Percentiles rank a stretch among this genome's conserved stretches.
These are phyloP conservation scores for Epinotia brunnichana DNA, from an alignment of 2,888 invertebrate species.

Conservation along the genomic window DNA sequence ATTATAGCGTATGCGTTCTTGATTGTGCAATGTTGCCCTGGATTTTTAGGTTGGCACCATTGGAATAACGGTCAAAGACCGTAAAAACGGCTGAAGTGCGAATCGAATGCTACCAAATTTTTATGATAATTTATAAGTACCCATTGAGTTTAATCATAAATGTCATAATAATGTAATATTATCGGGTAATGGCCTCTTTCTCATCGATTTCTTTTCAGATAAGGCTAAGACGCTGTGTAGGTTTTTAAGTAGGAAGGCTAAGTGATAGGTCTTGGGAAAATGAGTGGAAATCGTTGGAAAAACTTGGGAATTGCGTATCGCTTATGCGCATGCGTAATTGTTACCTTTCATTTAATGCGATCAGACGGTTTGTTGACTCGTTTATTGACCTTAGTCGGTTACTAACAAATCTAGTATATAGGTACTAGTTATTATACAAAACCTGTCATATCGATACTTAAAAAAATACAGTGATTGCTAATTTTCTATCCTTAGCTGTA, in stretches of 20 bases:
- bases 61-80: constrained; percentile 26
- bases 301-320: constrained; percentile 58
- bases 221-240: constrained; percentile 29
- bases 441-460: too few relatives aligned
- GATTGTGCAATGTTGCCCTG: constrained; percentile 45
- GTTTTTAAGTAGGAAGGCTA: constrained; percentile 57
- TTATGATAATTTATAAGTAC: constrained; percentile 18
- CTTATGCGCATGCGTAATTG: constrained; percentile 58
- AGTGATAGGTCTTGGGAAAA: constrained; percentile 57
- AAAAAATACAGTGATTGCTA: too few relatives aligned
- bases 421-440: too few relatives aligned
- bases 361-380: constrained; percentile 58
- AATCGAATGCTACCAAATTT: constrained; percentile 34
- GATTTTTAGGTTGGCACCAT: constrained; percentile 44
- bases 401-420: not conserved
- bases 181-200: constrained; percentile 54
- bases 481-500: too few relatives aligned
- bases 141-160: constrained; percentile 12
- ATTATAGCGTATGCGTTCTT: constrained; percentile 51
- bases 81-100: constrained; percentile 22
- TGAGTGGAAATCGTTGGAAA: constrained; percentile 63
- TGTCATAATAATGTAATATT: constrained; percentile 14
- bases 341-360: constrained; percentile 61
- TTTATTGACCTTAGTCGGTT: constrained; percentile 36
- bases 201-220: constrained; percentile 51